Conservation (phyloP, 2,797 vertebrate species). For the Pseudomugil tenellus region DNA sequence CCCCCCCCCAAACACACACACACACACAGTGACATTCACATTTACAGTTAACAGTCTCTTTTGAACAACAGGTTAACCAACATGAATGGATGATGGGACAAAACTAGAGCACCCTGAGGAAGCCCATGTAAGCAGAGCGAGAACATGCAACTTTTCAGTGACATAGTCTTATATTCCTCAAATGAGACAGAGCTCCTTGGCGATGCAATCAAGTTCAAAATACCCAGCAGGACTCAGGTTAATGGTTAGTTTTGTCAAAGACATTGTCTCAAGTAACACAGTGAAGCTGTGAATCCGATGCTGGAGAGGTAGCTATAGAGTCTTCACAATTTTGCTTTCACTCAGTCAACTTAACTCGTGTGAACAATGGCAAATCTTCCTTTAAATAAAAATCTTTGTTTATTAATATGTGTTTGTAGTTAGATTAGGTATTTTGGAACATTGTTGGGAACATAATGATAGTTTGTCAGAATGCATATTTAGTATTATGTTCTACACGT, state of each 20-base stretch:
- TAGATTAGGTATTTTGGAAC: too few species aligned
- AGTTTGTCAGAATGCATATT: not conserved
- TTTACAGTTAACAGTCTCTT: not conserved
- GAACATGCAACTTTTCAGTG: not conserved
- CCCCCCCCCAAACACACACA: too few species aligned
- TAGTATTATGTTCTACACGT: not conserved
- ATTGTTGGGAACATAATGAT: not conserved
- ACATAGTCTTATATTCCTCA: not conserved
- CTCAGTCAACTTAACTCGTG: not conserved
- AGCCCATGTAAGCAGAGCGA: not conserved
- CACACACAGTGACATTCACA: not conserved
- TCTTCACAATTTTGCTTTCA: not conserved
- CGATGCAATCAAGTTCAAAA: not conserved
- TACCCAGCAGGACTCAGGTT: not conserved
- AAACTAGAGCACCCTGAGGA: not conserved
- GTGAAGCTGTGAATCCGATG: not conserved
- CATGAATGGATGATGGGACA: not conserved
- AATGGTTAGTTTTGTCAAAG: not conserved
- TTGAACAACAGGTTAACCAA: not conserved
- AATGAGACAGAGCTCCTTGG: not conserved
- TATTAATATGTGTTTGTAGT: too few species aligned
- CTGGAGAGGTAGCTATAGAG: not conserved
- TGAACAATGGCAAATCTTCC: not conserved
- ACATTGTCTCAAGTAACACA: not conserved
- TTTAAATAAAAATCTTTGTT: not conserved